phyloP scores from a whole-genome alignment of 2,113 vertebrate genomes.

The Cervus canadensis region DNA sequence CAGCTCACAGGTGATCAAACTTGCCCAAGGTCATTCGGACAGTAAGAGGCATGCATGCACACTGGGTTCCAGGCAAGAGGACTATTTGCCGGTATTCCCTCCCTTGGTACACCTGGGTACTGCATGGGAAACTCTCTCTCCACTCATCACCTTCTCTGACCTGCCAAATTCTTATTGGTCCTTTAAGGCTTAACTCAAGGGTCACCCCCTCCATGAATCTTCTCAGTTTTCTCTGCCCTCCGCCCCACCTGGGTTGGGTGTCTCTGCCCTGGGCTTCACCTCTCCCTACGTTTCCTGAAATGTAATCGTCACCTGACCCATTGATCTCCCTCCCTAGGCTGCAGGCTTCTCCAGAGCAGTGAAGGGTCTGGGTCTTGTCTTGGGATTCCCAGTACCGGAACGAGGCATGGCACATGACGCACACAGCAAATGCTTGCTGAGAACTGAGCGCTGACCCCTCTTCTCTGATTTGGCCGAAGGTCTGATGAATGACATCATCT shows the following conservation, averaged over 20 bases:
- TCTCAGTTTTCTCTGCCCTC: background rate
- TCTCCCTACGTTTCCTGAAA: background rate
- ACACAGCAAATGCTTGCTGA: background rate
- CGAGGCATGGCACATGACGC: background rate
- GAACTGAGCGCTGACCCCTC: background rate
- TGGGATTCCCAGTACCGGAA: background rate
- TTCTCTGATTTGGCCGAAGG: background rate
- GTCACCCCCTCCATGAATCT: background rate
- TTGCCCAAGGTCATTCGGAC: background rate
- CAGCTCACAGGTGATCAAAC: background rate
- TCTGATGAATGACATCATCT: background rate
- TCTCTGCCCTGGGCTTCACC: background rate
- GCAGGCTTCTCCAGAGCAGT: background rate
- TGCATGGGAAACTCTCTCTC: background rate
- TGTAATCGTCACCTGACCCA: background rate
- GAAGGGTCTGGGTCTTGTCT: background rate
- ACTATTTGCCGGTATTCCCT: background rate
- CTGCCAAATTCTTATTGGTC: background rate
- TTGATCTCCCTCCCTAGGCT: background rate
- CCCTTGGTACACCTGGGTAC: background rate
- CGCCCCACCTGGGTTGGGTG: too few species aligned
- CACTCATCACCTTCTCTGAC: background rate
- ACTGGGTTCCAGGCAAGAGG: background rate
- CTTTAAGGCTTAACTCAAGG: background rate
- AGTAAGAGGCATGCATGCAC: background rate